phyloP scores from a whole-genome alignment of 2,797 vertebrate species.

The Enteromius mattozi region DNA sequence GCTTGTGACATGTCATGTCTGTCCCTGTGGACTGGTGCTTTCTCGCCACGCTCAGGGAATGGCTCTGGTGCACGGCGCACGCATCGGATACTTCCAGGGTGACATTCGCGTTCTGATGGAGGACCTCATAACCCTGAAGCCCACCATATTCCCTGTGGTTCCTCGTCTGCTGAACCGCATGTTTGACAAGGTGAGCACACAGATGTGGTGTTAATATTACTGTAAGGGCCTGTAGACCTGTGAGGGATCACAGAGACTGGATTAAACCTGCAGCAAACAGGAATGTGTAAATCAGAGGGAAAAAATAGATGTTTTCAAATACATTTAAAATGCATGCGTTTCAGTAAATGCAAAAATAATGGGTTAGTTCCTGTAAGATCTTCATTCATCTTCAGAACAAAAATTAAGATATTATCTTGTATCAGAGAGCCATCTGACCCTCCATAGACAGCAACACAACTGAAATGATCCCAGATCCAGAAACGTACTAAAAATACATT shows the following conservation, averaged over 20 bases:
- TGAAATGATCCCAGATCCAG: too few relatives aligned
- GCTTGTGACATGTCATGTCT: neutral
- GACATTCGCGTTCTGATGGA: slow-evolving; percentile 96
- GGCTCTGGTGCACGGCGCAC: slow-evolving; percentile 87
- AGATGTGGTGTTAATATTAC: neutral
- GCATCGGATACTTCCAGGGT: slow-evolving; percentile 96
- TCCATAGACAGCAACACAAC: too few relatives aligned
- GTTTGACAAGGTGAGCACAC: slow-evolving; percentile 89
- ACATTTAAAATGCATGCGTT: neutral
- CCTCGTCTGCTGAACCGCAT: slow-evolving; percentile 96
- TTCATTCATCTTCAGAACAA: too few relatives aligned
- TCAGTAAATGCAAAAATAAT: neutral
- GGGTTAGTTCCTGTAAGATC: too few relatives aligned
- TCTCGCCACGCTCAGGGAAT: slow-evolving; percentile 78
- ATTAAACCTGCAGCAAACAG: neutral
- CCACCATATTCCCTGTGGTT: slow-evolving; percentile 94
- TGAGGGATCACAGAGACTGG: neutral
- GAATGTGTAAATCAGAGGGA: neutral
- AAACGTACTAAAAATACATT: too few relatives aligned
- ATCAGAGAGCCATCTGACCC: too few relatives aligned
- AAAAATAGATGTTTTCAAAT: neutral
- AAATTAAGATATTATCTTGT: too few relatives aligned
- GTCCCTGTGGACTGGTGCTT: too few relatives aligned
- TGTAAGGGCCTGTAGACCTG: neutral
- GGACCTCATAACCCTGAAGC: slow-evolving; percentile 87